These are phyloP conservation scores for Tenthredo distinguenda DNA, from an alignment of 2,888 invertebrate genomes.

Conservation along the genomic window DNA sequence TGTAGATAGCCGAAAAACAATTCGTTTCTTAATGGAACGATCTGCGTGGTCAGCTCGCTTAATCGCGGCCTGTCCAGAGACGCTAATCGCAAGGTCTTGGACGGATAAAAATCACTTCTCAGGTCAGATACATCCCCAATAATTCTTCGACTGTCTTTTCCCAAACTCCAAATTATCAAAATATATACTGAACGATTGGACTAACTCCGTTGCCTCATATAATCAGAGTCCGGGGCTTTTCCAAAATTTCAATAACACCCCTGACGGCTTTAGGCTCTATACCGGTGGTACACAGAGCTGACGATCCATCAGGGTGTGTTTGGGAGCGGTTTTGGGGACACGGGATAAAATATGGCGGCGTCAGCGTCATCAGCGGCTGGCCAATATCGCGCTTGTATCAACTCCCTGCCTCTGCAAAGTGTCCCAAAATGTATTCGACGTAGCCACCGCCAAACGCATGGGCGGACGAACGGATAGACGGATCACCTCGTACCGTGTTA, in stretches of 20 bases:
- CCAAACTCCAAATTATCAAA: neutral
- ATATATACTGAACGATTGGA: neutral
- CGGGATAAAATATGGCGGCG: constrained; percentile 50
- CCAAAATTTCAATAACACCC: constrained; percentile 39
- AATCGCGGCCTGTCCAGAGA: neutral
- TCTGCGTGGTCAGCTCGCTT: constrained; percentile 17
- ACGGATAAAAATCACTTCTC: neutral
- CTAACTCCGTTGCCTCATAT: neutral
- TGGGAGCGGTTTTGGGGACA: constrained; percentile 50
- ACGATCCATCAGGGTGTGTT: constrained; percentile 51
- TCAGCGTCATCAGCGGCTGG: constrained; percentile 52
- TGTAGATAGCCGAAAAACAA: constrained; percentile 16
- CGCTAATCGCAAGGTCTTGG: neutral
- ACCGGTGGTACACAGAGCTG: constrained; percentile 30
- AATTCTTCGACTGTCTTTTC: neutral
- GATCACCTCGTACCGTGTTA: constrained; percentile 22
- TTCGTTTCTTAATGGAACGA: constrained; percentile 32
- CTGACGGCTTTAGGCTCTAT: neutral
- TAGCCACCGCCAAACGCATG: neutral
- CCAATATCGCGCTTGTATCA: constrained; percentile 52
- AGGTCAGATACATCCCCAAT: neutral
- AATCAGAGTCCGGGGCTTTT: neutral
- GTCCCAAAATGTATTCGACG: constrained; percentile 51
- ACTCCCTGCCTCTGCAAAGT: constrained; percentile 50
- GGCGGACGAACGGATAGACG: constrained; percentile 1